phyloP scores from a whole-genome alignment of 2,888 invertebrate species.

The Stenichneumon culpator region DNA sequence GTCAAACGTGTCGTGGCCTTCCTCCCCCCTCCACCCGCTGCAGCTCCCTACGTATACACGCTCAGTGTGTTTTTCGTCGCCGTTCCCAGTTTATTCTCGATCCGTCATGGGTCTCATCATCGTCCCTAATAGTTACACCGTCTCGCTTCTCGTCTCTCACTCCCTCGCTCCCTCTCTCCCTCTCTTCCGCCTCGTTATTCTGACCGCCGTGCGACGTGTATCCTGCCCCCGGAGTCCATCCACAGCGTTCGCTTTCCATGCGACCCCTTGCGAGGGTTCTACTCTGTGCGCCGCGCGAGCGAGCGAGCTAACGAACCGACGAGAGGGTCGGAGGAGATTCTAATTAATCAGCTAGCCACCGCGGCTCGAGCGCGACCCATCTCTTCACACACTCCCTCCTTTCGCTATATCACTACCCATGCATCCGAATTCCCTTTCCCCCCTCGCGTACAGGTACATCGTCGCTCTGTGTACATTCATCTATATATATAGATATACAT shows the following conservation, averaged over 20 bases:
- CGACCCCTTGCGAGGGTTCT: constrained; percentile 31
- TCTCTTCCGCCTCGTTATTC: constrained; percentile 37
- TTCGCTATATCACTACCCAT: neutral
- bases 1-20: neutral
- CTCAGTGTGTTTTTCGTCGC: constrained; percentile 23
- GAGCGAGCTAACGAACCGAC: constrained; percentile 57
- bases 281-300: constrained; percentile 13
- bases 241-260: constrained; percentile 42
- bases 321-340: constrained; percentile 74
- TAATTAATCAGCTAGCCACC: constrained; percentile 83
- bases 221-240: constrained; percentile 6
- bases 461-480: neutral
- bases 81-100: constrained; percentile 26
- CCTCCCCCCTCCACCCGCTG: neutral
- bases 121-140: constrained; percentile 54
- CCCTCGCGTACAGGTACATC: constrained; percentile 10
- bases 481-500: neutral
- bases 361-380: constrained; percentile 70
- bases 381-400: constrained; percentile 47
- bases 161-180: neutral
- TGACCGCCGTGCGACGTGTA: constrained; percentile 41
- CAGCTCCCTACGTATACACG: neutral
- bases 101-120: constrained; percentile 54
- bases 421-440: constrained; percentile 10
- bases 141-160: constrained; percentile 29